Percentiles rank a stretch among this genome's conserved stretches.
phyloP scores from a whole-genome alignment of 2,888 invertebrate genomes.

The Apantesis nais region DNA sequence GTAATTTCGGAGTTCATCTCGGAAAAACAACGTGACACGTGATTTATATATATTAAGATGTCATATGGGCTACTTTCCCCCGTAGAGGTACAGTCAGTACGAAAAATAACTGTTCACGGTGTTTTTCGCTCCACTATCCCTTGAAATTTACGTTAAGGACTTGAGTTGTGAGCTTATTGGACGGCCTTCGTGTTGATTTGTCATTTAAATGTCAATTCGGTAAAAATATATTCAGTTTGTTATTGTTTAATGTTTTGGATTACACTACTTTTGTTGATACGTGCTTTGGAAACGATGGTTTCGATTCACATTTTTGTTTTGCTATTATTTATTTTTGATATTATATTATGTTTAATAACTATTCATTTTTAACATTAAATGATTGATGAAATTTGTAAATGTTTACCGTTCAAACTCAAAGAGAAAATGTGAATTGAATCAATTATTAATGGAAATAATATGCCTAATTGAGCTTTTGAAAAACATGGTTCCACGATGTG shows the following conservation, averaged over 20 bases:
- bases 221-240: constrained; percentile 37
- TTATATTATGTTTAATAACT: background rate
- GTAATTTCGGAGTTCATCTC: no score
- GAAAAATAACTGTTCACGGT: constrained; percentile 31
- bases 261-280: constrained; percentile 22
- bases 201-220: constrained; percentile 52
- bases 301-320: constrained; percentile 17
- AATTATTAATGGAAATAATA: constrained; percentile 5
- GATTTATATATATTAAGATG: no score
- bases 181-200: constrained; percentile 52
- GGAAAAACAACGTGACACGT: no score
- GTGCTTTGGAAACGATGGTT: constrained; percentile 15
- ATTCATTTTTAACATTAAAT: background rate
- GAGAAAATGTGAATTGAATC: constrained; percentile 10
- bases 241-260: constrained; percentile 1
- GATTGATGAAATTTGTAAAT: background rate
- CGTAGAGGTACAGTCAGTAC: constrained; percentile 35
- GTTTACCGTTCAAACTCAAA: background rate
- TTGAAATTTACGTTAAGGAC: constrained; percentile 47
- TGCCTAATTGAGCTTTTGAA: constrained; percentile 22
- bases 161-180: constrained; percentile 59
- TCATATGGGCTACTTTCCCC: background rate
- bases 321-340: background rate
- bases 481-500: constrained; percentile 20
- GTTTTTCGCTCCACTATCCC: constrained; percentile 25